Conservation (phyloP, 2,888 invertebrate genomes). For the Drosophila mayaguana region DNA sequence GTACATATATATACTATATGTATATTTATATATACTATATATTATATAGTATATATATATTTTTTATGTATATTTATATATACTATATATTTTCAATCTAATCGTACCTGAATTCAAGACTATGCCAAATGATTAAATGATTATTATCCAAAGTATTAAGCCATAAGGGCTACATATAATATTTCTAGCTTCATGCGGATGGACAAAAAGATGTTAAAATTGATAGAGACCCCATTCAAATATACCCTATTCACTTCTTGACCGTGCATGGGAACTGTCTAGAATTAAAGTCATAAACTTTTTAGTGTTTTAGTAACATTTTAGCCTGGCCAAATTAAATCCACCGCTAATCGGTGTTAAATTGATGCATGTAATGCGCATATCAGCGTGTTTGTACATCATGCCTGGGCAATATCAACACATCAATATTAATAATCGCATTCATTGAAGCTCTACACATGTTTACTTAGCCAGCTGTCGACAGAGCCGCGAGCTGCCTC, state of each 20-base stretch:
- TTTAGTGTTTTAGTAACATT: background rate
- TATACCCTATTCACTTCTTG: background rate
- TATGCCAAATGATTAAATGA: too few relatives aligned
- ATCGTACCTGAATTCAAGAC: too few relatives aligned
- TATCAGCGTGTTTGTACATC: slow-evolving; percentile 3
- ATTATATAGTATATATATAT: too few relatives aligned
- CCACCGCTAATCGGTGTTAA: slow-evolving; percentile 16
- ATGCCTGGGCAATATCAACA: slow-evolving; percentile 13
- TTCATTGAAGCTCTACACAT: slow-evolving; percentile 42
- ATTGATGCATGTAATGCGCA: background rate
- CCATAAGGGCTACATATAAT: too few relatives aligned
- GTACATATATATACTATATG: too few relatives aligned
- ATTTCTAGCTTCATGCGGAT: too few relatives aligned
- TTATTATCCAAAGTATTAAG: too few relatives aligned
- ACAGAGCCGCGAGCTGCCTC: slow-evolving; percentile 42
- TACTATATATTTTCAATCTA: too few relatives aligned
- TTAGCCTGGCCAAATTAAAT: background rate
- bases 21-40: too few relatives aligned
- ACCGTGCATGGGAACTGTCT: background rate
- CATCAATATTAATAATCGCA: slow-evolving; percentile 43
- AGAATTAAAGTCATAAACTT: background rate
- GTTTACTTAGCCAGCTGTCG: slow-evolving; percentile 66
- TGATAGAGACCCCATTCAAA: background rate
- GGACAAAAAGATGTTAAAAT: background rate
- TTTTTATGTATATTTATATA: too few relatives aligned